Base-by-base conservation (phyloP, 1,140 invertebrate genomes). In the Leptopilina clavipes region DNA sequence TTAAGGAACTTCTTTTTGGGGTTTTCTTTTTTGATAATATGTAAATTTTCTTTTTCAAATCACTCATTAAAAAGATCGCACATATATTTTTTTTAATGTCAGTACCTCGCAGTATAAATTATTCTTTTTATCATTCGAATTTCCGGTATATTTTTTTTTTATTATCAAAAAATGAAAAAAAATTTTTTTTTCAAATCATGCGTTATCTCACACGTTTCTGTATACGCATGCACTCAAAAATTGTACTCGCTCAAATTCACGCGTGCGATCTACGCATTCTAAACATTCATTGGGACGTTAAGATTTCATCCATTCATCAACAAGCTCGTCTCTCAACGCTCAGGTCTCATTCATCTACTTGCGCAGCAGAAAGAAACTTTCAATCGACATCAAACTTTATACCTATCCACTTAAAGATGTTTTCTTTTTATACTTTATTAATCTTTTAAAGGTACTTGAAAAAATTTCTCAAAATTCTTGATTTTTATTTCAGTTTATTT, bases 271-370 rank as follows among this genome's bases (percentile, higher is more conserved):
- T 65, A 22, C 14, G 25, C 59, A 65, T 65, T 65, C 59, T 37
- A 65, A 65, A 37, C 22, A 65, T 25, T 37, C 14, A 65, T 65
- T 65, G 19, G 59, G 59, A 65, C 59, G 59, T 65, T 31, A 40
- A 65, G 59, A 65, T 31, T 65, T 65, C 59, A 65, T 65, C 59
- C 59, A 65, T 65, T 65, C 59, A 65, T 65, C 59, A 31, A 31
- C 59, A 65, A 11, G 22, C 59, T 65, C 59, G 59, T 65, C 59
- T 65, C 59, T 65, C 59, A 31, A 65, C 59, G 59, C 59, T 65
- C 59, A 65, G 59, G 59, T 65, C 59, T 65, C 59, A 65, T 65
- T 65, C 59, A 65, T 65, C 59, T 65, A 65, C 59, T 65, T 65
- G 25, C 59, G 59, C 59, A 65, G 59, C 59, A 65, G 59, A 65